phyloP scores from a whole-genome alignment of 2,113 vertebrate species.

The Abramis brama region DNA sequence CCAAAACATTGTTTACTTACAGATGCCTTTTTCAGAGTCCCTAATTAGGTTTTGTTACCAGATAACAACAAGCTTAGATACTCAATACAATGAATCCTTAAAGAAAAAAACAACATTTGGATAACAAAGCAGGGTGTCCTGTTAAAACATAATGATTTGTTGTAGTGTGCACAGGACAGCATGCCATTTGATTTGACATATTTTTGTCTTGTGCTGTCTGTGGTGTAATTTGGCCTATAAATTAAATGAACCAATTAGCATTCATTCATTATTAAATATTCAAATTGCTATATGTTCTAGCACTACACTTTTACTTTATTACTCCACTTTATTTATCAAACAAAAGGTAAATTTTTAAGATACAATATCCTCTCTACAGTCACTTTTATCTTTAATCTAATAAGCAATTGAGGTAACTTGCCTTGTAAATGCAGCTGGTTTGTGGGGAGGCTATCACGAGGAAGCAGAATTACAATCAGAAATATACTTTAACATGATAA shows the following conservation, averaged over 20 bases:
- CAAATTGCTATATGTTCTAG: background rate
- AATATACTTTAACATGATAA: conserved; percentile 50
- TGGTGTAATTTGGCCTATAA: no score
- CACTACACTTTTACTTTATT: background rate
- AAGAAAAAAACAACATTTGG: conserved; percentile 5
- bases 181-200: background rate
- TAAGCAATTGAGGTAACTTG: conserved; percentile 1
- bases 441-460: conserved; percentile 46
- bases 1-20: background rate
- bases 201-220: no score
- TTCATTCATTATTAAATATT: no score
- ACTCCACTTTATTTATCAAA: background rate
- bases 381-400: background rate
- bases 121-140: conserved; percentile 22
- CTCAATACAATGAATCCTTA: background rate
- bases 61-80: background rate
- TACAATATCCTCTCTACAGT: background rate
- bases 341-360: background rate
- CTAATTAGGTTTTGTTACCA: background rate
- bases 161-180: background rate
- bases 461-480: conserved; percentile 59
- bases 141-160: conserved; percentile 32
- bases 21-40: background rate
- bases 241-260: no score
- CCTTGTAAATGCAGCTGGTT: conserved; percentile 56